phyloP scores from a whole-genome alignment of 2,888 invertebrate genomes.

The Dolichomitus sp. region DNA sequence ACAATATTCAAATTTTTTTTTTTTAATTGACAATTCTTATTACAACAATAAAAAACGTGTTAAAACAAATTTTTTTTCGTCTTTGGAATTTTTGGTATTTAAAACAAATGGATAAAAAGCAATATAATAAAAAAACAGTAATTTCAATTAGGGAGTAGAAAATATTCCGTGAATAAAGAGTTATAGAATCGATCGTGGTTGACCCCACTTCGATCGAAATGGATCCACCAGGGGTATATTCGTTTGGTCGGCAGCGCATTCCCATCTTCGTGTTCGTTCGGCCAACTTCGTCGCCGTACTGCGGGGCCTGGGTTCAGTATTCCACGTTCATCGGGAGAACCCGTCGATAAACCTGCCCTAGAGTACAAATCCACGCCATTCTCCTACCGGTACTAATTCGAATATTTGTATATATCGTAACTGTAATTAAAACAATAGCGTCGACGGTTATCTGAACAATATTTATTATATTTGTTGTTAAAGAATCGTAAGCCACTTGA shows the following conservation, averaged over 20 bases:
- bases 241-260: constrained; percentile 57
- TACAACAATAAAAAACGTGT: not conserved
- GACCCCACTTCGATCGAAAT: constrained; percentile 68
- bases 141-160: not conserved
- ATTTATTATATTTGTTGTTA: constrained; percentile 1
- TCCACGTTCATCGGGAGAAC: constrained; percentile 73
- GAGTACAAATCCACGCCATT: constrained; percentile 44
- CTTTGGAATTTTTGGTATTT: not conserved
- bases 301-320: constrained; percentile 78
- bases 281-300: constrained; percentile 73
- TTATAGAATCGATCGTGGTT: constrained; percentile 45
- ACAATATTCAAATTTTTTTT: no score
- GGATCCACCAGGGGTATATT: constrained; percentile 67
- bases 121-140: not conserved
- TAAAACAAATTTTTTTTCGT: not conserved
- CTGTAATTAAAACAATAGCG: not conserved
- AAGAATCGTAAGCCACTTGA: constrained; percentile 22
- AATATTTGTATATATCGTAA: not conserved
- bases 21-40: not conserved
- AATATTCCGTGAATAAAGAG: not conserved
- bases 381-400: constrained; percentile 17
- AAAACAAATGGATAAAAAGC: not conserved
- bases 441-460: constrained; percentile 1
- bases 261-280: constrained; percentile 75
- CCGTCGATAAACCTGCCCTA: constrained; percentile 70